Conservation (phyloP, 2,113 vertebrate species). For the Hystrix cristata region DNA sequence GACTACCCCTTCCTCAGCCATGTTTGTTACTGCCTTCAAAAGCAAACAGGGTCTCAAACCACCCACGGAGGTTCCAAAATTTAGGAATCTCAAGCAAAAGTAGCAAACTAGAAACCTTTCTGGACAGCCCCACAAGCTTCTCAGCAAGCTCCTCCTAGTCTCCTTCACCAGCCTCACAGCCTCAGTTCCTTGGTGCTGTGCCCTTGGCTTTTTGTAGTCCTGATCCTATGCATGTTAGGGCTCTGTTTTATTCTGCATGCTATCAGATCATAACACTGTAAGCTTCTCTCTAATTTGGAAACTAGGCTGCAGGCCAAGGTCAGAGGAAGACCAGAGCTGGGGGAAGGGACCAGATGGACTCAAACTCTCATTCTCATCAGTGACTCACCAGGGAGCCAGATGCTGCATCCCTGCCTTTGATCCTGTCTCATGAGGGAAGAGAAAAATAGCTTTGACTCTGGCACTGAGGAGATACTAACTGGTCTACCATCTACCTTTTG, state of each 20-base stretch:
- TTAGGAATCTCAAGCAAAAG: constrained; percentile 54
- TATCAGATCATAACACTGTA: constrained; percentile 42
- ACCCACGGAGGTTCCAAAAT: not conserved
- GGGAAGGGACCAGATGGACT: constrained; percentile 51
- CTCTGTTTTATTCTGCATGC: constrained; percentile 5
- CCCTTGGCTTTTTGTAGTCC: not conserved
- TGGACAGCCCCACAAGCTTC: not conserved
- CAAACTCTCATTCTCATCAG: constrained; percentile 56
- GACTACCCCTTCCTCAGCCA: not conserved
- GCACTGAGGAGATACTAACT: constrained; percentile 23
- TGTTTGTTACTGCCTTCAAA: constrained; percentile 44
- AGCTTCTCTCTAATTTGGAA: constrained; percentile 64
- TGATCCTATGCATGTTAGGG: not conserved
- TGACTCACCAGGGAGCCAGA: constrained; percentile 63
- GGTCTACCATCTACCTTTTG: not conserved
- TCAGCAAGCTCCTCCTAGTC: not conserved
- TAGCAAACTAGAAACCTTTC: not conserved
- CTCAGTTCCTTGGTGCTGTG: not conserved
- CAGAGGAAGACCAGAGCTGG: constrained; percentile 58
- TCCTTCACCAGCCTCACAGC: not conserved
- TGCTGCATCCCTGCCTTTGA: constrained; percentile 49
- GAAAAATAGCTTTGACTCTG: constrained; percentile 55
- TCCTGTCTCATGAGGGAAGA: constrained; percentile 12
- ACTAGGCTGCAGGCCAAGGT: constrained; percentile 67
- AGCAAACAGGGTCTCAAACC: constrained; percentile 26